Percentiles rank a stretch among this genome's conserved stretches.
These are phyloP conservation scores for Limnephilus marmoratus DNA, from an alignment of 2,888 invertebrate genomes.

Conservation along the genomic window DNA sequence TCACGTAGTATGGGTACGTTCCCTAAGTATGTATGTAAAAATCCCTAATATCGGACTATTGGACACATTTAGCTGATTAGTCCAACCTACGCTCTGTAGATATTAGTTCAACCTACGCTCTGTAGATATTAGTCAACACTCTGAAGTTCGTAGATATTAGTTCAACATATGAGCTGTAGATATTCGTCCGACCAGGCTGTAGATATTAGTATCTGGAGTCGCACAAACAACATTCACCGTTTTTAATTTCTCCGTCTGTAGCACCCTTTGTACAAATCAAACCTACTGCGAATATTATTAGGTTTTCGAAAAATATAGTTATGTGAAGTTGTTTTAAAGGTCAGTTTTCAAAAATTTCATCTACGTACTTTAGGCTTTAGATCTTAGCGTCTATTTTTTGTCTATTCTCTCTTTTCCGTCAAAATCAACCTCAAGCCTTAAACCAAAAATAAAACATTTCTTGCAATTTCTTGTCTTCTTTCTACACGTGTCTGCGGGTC, in stretches of 20 bases:
- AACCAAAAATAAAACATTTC: not conserved
- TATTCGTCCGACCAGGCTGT: too few species aligned
- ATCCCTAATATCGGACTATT: too few species aligned
- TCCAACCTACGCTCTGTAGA: too few species aligned
- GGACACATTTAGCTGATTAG: too few species aligned
- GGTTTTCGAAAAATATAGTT: not conserved
- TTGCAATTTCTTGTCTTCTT: not conserved
- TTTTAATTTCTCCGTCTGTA: not conserved
- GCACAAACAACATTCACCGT: too few species aligned
- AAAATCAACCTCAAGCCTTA: not conserved
- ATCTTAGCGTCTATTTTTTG: not conserved
- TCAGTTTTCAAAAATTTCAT: not conserved
- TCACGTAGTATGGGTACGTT: too few species aligned
- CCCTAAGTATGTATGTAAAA: too few species aligned
- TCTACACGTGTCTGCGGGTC: not conserved
- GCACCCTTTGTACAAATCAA: not conserved
- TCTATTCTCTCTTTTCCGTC: not conserved
- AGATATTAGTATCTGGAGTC: too few species aligned
- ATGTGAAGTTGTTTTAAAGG: not conserved
- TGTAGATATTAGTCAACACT: too few species aligned
- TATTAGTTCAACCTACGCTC: too few species aligned
- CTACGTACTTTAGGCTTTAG: not conserved
- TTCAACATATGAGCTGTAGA: too few species aligned
- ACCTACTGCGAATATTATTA: not conserved
- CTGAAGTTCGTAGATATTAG: too few species aligned